Evolutionary conservation across 2,797 vertebrate species (phyloP).

Genomic region (Poecilia picta): DNA sequence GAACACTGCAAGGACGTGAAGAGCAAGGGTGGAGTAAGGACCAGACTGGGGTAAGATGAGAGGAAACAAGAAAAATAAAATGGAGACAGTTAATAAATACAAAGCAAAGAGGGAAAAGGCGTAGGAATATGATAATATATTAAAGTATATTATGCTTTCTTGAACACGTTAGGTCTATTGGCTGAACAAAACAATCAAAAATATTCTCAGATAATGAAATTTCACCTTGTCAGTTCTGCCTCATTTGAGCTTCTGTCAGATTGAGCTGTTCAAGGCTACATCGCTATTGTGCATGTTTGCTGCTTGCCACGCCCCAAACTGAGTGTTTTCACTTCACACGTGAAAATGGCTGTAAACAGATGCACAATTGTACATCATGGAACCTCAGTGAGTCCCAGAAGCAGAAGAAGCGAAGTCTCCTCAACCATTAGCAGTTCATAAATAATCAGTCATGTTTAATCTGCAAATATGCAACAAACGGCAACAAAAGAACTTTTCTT

Average conservation of each 20-base stretch:
- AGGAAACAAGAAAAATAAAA: slow-evolving; percentile 4
- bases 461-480: too few species aligned
- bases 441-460: too few species aligned
- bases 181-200: background rate
- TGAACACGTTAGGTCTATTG: too few species aligned
- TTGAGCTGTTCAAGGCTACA: too few species aligned
- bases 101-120: slow-evolving; percentile 24
- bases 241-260: background rate
- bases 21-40: slow-evolving; percentile 14
- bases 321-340: too few species aligned
- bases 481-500: too few species aligned
- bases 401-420: too few species aligned
- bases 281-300: background rate
- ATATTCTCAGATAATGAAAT: background rate
- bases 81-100: slow-evolving; percentile 20
- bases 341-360: too few species aligned
- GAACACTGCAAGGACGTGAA: slow-evolving; percentile 6
- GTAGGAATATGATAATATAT: slow-evolving; percentile 27
- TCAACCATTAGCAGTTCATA: too few species aligned
- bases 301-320: background rate
- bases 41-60: slow-evolving; percentile 4
- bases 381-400: too few species aligned
- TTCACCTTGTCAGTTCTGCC: background rate
- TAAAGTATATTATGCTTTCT: background rate
- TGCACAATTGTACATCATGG: too few species aligned